Evolutionary conservation across 2,797 vertebrate species (phyloP).

Genomic region (Enteromius paludinosus): DNA sequence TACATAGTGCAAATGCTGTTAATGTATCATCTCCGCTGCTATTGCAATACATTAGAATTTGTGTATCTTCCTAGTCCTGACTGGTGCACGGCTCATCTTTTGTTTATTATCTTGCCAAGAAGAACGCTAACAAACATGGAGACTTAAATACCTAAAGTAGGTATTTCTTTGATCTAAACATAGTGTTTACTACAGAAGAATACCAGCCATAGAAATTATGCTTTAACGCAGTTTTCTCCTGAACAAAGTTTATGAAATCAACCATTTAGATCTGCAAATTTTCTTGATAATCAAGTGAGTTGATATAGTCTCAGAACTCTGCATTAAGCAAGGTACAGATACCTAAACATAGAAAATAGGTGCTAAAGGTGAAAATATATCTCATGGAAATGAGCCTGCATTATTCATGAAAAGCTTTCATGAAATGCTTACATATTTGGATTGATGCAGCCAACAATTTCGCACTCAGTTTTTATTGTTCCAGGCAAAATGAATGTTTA

Average conservation of each 20-base stretch:
- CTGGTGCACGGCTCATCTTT: background rate
- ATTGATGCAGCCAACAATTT: slow-evolving; percentile 61
- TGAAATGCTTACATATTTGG: slow-evolving; percentile 50
- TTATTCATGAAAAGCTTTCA: slow-evolving; percentile 52
- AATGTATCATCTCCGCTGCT: slow-evolving; percentile 36
- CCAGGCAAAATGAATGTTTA: slow-evolving; percentile 31
- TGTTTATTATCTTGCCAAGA: slow-evolving; percentile 12
- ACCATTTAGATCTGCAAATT: background rate
- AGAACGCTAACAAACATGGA: background rate
- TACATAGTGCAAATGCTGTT: slow-evolving; percentile 38
- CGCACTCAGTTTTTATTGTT: slow-evolving; percentile 42
- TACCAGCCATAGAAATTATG: background rate
- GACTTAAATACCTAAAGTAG: background rate
- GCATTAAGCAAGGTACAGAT: slow-evolving; percentile 47
- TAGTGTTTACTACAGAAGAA: slow-evolving; percentile 14
- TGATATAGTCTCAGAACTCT: slow-evolving; percentile 38
- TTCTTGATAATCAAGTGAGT: background rate
- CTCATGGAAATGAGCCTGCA: slow-evolving; percentile 59
- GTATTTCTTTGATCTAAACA: background rate
- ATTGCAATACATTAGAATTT: slow-evolving; percentile 30
- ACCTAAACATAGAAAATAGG: slow-evolving; percentile 42
- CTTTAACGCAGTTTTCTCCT: slow-evolving; percentile 3
- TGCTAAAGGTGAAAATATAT: slow-evolving; percentile 49
- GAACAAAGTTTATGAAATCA: slow-evolving; percentile 9
- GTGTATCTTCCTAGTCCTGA: slow-evolving; percentile 16